phyloP scores from a whole-genome alignment of 1,140 invertebrate genomes.

The Thaumetopoea pityocampa region DNA sequence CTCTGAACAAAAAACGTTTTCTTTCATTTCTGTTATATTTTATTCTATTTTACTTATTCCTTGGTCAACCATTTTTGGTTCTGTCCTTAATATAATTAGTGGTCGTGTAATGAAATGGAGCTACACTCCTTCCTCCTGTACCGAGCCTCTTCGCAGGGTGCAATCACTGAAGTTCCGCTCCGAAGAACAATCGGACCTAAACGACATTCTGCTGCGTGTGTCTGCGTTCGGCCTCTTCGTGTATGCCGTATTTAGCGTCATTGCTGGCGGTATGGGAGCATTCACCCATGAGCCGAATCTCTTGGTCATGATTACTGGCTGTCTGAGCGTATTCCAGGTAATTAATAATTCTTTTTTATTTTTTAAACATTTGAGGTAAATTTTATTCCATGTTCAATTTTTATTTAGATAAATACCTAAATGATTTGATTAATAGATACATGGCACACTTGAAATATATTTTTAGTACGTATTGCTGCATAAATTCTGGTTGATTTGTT shows the following conservation, averaged over 20 bases:
- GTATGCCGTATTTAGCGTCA: slow-evolving; percentile 94
- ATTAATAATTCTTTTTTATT: slow-evolving; percentile 23
- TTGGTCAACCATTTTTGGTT: slow-evolving; percentile 60
- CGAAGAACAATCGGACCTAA: slow-evolving; percentile 91
- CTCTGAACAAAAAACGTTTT: background rate
- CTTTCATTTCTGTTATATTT: slow-evolving; percentile 4
- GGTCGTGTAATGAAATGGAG: slow-evolving; percentile 73
- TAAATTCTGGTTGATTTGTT: no score
- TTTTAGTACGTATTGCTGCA: no score
- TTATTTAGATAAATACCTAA: no score
- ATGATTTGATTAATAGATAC: no score
- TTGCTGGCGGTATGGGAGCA: slow-evolving; percentile 89
- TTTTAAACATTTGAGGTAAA: no score
- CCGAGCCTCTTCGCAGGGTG: slow-evolving; percentile 81
- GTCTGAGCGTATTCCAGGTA: slow-evolving; percentile 90
- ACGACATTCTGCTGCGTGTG: slow-evolving; percentile 92
- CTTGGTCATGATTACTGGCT: slow-evolving; percentile 91
- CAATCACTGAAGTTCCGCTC: slow-evolving; percentile 91
- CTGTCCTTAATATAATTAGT: slow-evolving; percentile 40
- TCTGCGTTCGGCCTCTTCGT: slow-evolving; percentile 94
- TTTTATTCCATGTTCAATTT: no score
- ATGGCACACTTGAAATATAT: no score
- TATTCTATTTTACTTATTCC: slow-evolving; percentile 19
- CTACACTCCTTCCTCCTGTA: slow-evolving; percentile 66
- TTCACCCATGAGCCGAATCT: slow-evolving; percentile 91